Base-by-base conservation (phyloP, 2,888 invertebrate species). In the Eupithecia subumbrata region DNA sequence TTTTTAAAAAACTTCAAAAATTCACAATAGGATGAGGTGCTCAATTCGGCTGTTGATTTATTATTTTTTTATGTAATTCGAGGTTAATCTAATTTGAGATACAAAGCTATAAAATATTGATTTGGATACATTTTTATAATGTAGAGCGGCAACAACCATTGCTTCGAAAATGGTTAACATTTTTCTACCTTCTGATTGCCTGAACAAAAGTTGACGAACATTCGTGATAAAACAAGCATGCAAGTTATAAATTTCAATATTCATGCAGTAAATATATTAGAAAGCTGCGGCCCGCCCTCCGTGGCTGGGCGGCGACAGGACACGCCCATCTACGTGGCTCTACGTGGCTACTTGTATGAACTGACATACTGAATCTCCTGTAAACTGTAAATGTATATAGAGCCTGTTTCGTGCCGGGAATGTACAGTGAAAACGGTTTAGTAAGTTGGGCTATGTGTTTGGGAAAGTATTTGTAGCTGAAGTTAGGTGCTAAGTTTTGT, bases 261-360 rank as follows among this genome's bases (percentile, higher is more conserved):
- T 80, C 85, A 83, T 82, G 78, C 77, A 79, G 82, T 82, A 80
- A 78, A 82, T 85, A 22, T 83, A 85, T 84, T 82, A 83, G 79
- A 78, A 78, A 80, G 80, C 77, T 78, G 79, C 83, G 84, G 84
- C 91, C 84, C 90, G 91, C 92, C 90, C 88, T 87, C 88, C 86
- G 87, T 78, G 86, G 86, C 90, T 91, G 92, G 93, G 94, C 93
- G 93, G 89, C 76, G 67, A 83, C 84, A 83, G 78, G 91, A 89
- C 93, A 93, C 94, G 93, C 94, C 93, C 93, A 91, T 88, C 86
- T 85, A 81, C 86, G 77, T 75, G 75, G 83, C 80, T 71, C 67
- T 73, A 63, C 40, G 73, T 74, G 80, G 60, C 70, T 73, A 30
- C 74, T 74, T 72, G 78, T 72, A 69, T 81, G 77, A 78, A 78